Evolutionary conservation across 1,140 invertebrate species (phyloP).

Genomic region (Aporrectodea caliginosa): DNA sequence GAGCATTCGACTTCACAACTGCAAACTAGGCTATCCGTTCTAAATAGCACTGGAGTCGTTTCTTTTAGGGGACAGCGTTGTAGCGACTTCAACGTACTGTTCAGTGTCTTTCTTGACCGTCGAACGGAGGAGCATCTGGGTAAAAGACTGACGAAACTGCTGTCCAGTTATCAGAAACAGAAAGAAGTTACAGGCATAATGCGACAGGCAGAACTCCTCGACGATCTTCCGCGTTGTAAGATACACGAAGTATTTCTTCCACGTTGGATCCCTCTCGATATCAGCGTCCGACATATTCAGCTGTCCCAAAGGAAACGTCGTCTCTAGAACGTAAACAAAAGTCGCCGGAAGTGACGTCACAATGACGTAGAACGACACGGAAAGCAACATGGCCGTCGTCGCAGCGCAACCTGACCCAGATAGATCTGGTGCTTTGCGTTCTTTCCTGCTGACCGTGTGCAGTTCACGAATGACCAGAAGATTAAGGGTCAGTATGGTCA

Average conservation of each 20-base stretch:
- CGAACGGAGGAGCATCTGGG: background rate
- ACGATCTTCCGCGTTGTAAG: conserved; percentile 40
- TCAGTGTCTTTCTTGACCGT: background rate
- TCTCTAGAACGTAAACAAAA: conserved; percentile 42
- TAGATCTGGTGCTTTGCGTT: conserved; percentile 12
- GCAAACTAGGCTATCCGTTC: too few relatives aligned
- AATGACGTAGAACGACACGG: conserved; percentile 53
- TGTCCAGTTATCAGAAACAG: conserved; percentile 50
- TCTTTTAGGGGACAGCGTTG: background rate
- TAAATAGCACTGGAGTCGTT: background rate
- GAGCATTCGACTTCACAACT: too few relatives aligned
- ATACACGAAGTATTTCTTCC: conserved; percentile 41
- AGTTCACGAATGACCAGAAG: conserved; percentile 51
- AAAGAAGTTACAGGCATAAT: conserved; percentile 53
- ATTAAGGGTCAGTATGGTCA: conserved; percentile 49
- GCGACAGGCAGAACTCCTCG: conserved; percentile 50
- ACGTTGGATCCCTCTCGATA: conserved; percentile 17
- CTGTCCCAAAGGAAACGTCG: conserved; percentile 31
- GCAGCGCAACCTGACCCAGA: conserved; percentile 28
- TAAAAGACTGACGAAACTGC: conserved; percentile 38
- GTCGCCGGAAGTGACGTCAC: conserved; percentile 51
- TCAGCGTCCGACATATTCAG: conserved; percentile 21
- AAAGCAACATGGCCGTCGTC: conserved; percentile 51
- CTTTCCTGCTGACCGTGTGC: conserved; percentile 41
- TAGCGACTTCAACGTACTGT: background rate